Conservation (phyloP, 2,113 vertebrate genomes). For the Cricetomys ansorgei region DNA sequence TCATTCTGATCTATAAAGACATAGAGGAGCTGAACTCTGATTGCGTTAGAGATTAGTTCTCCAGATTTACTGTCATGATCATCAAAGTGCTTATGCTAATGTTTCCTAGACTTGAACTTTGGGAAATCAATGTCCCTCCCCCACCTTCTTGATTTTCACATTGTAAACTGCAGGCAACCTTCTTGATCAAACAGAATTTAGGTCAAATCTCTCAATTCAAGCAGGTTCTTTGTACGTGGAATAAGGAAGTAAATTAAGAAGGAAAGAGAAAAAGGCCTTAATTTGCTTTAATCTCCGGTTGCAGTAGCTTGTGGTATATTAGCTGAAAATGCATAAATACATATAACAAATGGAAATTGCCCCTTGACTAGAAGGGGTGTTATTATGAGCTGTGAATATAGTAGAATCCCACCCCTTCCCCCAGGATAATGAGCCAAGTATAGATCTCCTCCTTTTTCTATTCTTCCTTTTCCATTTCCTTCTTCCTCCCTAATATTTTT, state of each 20-base stretch:
- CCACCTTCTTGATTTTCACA: background rate
- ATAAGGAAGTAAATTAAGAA: conserved; percentile 67
- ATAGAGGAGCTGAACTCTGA: conserved; percentile 73
- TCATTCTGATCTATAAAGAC: conserved; percentile 70
- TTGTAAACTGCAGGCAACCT: conserved; percentile 65
- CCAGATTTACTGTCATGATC: conserved; percentile 58
- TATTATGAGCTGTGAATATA: conserved; percentile 33
- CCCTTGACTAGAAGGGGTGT: conserved; percentile 57
- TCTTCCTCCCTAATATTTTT: background rate
- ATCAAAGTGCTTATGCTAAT: conserved; percentile 77
- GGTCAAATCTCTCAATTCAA: conserved; percentile 68
- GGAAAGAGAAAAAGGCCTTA: conserved; percentile 65
- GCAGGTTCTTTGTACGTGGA: conserved; percentile 63
- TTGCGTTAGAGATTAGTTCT: conserved; percentile 77
- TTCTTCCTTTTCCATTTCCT: background rate
- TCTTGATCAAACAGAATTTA: conserved; percentile 73
- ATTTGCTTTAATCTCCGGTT: conserved; percentile 73
- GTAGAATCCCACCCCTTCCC: background rate
- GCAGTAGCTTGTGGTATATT: conserved; percentile 20
- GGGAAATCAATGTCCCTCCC: conserved; percentile 36
- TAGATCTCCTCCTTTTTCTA: background rate
- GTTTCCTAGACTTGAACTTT: conserved; percentile 75
- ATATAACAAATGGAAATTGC: conserved; percentile 64
- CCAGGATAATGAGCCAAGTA: conserved; percentile 10
- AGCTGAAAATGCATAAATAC: conserved; percentile 57